Percentiles rank a stretch among this genome's conserved stretches.
Conservation (phyloP, 2,888 invertebrate genomes). For the Amblyjoppa proteus region DNA sequence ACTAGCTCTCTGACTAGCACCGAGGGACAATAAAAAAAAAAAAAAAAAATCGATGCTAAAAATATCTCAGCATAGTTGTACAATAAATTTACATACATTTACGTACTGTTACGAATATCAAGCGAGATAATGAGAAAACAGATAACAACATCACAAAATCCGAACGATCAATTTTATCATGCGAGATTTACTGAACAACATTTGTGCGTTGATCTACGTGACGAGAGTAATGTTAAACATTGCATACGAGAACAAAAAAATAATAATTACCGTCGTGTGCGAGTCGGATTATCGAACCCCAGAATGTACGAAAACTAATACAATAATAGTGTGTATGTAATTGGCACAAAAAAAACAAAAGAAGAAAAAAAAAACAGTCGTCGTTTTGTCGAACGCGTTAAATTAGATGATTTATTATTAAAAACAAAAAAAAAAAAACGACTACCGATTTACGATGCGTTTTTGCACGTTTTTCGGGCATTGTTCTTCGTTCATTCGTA, state of each 20-base stretch:
- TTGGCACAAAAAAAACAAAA: conserved; percentile 58
- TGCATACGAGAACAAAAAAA: conserved; percentile 66
- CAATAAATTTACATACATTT: conserved; percentile 54
- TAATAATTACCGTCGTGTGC: conserved; percentile 27
- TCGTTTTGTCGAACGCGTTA: conserved; percentile 60
- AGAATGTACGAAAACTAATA: conserved; percentile 51
- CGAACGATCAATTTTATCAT: conserved; percentile 61
- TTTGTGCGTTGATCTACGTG: conserved; percentile 61
- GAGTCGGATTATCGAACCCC: conserved; percentile 22
- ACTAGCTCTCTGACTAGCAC: conserved; percentile 56
- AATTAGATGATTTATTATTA: conserved; percentile 54
- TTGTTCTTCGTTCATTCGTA: conserved; percentile 70
- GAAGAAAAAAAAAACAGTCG: conserved; percentile 41
- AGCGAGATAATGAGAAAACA: conserved; percentile 30
- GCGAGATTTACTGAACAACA: conserved; percentile 63
- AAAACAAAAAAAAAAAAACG: conserved; percentile 28
- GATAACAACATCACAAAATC: not conserved
- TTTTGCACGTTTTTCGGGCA: conserved; percentile 65
- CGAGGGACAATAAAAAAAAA: conserved; percentile 58
- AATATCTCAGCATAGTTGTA: conserved; percentile 54
- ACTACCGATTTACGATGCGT: conserved; percentile 62
- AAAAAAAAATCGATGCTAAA: conserved; percentile 55
- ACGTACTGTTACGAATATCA: conserved; percentile 41
- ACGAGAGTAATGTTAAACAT: conserved; percentile 69
- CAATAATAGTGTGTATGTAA: conserved; percentile 62